Evolutionary conservation across 2,113 vertebrate genomes (phyloP).

Genomic region (Megaptera novaeangliae): DNA sequence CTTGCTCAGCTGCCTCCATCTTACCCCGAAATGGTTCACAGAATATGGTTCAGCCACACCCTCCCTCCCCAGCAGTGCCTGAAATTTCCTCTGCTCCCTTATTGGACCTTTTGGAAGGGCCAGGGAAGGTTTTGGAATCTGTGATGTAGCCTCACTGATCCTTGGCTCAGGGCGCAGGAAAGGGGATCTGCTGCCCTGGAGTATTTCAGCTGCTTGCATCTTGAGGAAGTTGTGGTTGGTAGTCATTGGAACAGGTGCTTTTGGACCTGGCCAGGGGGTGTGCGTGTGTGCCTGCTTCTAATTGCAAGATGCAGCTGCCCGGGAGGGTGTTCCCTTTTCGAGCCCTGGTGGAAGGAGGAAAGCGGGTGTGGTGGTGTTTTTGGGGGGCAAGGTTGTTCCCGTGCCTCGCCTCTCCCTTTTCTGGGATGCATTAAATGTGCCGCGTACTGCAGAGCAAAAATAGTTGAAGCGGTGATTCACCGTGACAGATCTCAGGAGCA

Average conservation of each 20-base stretch:
- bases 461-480: not conserved
- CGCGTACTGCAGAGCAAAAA: not conserved
- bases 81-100: not conserved
- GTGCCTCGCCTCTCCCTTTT: not conserved
- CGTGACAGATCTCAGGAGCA: not conserved
- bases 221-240: not conserved
- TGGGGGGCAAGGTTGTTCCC: not conserved
- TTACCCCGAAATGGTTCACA: not conserved
- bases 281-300: not conserved
- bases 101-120: not conserved
- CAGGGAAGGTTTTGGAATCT: not conserved
- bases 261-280: not conserved
- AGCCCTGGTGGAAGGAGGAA: not conserved
- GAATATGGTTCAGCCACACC: not conserved
- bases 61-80: no score
- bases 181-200: not conserved
- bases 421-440: not conserved
- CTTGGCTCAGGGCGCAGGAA: not conserved
- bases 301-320: not conserved
- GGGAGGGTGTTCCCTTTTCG: not conserved
- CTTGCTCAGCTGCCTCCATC: not conserved
- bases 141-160: not conserved
- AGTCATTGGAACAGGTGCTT: not conserved
- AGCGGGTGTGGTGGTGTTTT: not conserved
- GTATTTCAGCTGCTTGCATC: not conserved